Conservation (phyloP, 2,888 invertebrate genomes). For the Machimus atricapillus region DNA sequence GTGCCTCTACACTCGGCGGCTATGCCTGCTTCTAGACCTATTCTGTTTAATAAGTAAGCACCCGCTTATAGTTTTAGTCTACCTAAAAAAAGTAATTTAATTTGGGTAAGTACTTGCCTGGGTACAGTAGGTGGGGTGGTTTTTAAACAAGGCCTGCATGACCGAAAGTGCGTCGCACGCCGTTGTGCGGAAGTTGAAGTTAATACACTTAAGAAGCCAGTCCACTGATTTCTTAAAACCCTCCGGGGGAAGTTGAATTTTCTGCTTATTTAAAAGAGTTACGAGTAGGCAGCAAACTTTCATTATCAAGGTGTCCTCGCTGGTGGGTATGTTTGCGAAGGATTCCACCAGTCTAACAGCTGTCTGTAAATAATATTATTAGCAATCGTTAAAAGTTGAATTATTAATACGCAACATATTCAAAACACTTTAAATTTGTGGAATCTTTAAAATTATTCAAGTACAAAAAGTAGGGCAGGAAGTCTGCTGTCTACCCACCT, state of each 20-base stretch:
- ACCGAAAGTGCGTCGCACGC: constrained; percentile 50
- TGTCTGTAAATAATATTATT: constrained; percentile 33
- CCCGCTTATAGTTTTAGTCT: not conserved
- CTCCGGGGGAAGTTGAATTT: constrained; percentile 60
- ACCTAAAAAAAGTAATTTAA: not conserved
- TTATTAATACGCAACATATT: not conserved
- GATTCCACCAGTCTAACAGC: constrained; percentile 46
- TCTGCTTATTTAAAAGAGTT: constrained; percentile 66
- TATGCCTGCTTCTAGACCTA: too few relatives aligned
- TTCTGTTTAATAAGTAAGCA: too few relatives aligned
- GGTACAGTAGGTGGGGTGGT: constrained; percentile 45
- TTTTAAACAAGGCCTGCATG: constrained; percentile 50
- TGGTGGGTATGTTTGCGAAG: constrained; percentile 54
- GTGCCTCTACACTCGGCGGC: too few relatives aligned
- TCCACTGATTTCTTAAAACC: constrained; percentile 59
- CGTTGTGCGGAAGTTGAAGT: constrained; percentile 49
- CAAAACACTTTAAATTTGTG: not conserved
- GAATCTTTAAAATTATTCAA: not conserved
- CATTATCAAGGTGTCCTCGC: constrained; percentile 66
- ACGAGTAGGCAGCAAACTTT: constrained; percentile 68
- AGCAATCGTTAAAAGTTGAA: not conserved
- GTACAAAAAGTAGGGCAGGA: not conserved
- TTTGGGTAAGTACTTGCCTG: constrained; percentile 36
- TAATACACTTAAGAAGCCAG: constrained; percentile 64
- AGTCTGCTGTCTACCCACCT: constrained; percentile 42